Conservation (phyloP, 2,113 vertebrate species). For the Sterna hirundo region DNA sequence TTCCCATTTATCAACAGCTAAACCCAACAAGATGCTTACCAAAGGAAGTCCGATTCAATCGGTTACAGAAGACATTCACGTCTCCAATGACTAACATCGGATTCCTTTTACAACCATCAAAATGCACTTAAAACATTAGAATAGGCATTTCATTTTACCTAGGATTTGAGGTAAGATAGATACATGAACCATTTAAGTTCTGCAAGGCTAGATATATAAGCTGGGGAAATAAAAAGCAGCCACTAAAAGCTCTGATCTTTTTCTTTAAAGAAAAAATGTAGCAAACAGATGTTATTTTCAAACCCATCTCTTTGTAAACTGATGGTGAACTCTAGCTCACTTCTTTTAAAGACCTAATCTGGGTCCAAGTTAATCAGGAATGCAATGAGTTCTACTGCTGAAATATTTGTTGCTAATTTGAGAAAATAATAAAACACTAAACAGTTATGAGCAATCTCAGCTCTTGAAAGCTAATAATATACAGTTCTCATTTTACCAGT, state of each 20-base stretch:
- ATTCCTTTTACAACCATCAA: neutral
- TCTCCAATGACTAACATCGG: neutral
- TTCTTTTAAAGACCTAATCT: neutral
- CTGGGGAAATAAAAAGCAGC: neutral
- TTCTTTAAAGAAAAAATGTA: neutral
- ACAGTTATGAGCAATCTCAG: neutral
- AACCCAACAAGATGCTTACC: neutral
- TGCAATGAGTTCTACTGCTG: neutral
- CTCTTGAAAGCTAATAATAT: neutral
- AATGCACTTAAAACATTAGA: constrained; percentile 15
- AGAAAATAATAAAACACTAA: neutral
- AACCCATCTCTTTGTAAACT: neutral
- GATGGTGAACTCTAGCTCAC: neutral
- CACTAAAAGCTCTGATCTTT: neutral
- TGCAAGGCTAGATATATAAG: neutral
- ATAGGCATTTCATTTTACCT: neutral
- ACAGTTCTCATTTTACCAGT: neutral
- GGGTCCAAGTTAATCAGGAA: neutral
- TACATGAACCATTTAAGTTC: neutral
- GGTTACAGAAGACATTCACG: neutral
- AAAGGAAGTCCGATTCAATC: neutral
- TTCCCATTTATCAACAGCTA: neutral
- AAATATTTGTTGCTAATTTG: neutral
- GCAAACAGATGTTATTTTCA: neutral
- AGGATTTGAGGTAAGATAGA: neutral